Conservation (phyloP, 1,140 invertebrate species). For the Diorhabda sublineata region DNA sequence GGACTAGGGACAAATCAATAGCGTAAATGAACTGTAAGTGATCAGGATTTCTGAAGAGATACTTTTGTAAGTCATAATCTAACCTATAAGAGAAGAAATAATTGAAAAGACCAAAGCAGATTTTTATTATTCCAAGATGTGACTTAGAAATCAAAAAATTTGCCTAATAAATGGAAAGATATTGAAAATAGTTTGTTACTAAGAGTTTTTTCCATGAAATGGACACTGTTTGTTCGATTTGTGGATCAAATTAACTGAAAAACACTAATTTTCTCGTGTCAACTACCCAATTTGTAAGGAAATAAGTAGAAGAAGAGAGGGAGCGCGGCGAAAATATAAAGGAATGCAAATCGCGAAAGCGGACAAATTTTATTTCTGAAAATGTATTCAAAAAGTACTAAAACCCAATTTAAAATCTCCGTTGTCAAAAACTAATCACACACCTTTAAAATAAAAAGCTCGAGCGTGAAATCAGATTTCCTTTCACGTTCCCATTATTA, state of each 20-base stretch:
- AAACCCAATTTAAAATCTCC: constrained; percentile 45
- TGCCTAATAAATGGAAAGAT: too few species aligned
- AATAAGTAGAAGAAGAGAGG: not conserved
- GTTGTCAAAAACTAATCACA: constrained; percentile 44
- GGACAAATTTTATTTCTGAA: constrained; percentile 37
- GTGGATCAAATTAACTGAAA: not conserved
- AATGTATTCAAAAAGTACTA: constrained; percentile 36
- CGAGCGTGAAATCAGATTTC: constrained; percentile 43
- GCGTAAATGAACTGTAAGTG: too few species aligned
- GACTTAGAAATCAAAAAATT: too few species aligned
- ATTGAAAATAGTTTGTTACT: too few species aligned
- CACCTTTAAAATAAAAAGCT: constrained; percentile 45
- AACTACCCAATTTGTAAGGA: not conserved
- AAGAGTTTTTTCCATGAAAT: too few species aligned
- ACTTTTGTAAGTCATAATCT: too few species aligned
- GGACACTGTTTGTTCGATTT: too few species aligned
- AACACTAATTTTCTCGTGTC: not conserved
- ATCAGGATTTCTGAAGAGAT: too few species aligned
- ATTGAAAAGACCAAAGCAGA: too few species aligned
- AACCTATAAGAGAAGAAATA: too few species aligned
- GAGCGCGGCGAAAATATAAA: constrained; percentile 14
- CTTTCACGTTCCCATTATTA: constrained; percentile 47
- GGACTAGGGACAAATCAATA: too few species aligned
- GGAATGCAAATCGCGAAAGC: constrained; percentile 17
- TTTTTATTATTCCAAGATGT: too few species aligned